Percentiles rank a stretch among this genome's conserved stretches.
Conservation (phyloP, 2,888 invertebrate genomes). For the Melipona beecheii region DNA sequence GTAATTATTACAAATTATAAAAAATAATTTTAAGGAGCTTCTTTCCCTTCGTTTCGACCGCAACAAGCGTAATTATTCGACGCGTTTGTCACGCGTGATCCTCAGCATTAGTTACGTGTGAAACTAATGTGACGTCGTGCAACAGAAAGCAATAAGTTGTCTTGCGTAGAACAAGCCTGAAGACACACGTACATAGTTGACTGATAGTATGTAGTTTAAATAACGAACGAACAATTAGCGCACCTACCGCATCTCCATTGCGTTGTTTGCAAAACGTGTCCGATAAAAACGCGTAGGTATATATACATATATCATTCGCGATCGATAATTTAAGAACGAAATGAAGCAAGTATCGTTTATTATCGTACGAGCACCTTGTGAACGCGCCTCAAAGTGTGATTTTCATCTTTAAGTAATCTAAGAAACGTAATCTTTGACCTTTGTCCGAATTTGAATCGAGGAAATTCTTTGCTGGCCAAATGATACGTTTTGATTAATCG, state of each 20-base stretch:
- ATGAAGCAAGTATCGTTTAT: not conserved
- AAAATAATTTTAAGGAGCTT: not conserved
- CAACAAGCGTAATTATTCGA: not conserved
- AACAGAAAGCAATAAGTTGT: slow-evolving; percentile 72
- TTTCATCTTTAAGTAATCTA: not conserved
- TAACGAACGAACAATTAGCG: slow-evolving; percentile 20
- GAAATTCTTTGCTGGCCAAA: not conserved
- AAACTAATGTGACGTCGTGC: slow-evolving; percentile 30
- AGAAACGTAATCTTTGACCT: not conserved
- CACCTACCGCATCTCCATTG: slow-evolving; percentile 27
- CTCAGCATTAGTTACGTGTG: slow-evolving; percentile 6
- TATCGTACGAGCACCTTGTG: not conserved
- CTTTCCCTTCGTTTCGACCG: not conserved
- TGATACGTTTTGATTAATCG: not conserved
- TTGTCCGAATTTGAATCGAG: not conserved
- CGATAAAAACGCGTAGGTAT: not conserved
- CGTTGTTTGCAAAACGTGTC: not conserved
- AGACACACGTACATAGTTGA: slow-evolving; percentile 55
- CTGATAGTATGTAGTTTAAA: slow-evolving; percentile 67
- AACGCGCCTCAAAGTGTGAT: not conserved
- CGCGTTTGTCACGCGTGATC: slow-evolving; percentile 17
- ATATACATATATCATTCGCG: not conserved
- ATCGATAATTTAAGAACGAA: not conserved
- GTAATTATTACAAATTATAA: slow-evolving; percentile 4
- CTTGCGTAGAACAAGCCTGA: slow-evolving; percentile 55